Percentiles rank a stretch among this genome's conserved stretches.
Evolutionary conservation across 2,888 invertebrate species (phyloP).

Genomic region (Scaeva pyrastri): DNA sequence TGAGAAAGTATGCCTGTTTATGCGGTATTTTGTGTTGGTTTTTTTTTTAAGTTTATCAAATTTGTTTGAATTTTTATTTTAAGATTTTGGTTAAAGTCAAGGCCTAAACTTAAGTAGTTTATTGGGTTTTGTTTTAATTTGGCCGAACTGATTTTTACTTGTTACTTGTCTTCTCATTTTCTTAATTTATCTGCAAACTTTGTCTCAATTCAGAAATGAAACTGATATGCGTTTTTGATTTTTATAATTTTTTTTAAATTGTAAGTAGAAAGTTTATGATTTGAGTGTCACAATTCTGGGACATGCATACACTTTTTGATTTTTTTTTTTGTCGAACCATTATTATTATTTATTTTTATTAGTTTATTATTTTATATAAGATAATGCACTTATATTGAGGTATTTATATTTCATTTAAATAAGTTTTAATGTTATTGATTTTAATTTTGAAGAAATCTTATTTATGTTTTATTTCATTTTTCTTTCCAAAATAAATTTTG

Average conservation of each 20-base stretch:
- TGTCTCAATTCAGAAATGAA: slow-evolving; percentile 32
- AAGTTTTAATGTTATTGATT: slow-evolving; percentile 69
- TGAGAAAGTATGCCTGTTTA: slow-evolving; percentile 27
- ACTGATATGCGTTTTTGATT: slow-evolving; percentile 69
- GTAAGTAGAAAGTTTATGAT: slow-evolving; percentile 30
- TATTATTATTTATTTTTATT: slow-evolving; percentile 37
- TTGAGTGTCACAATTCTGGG: slow-evolving; percentile 41
- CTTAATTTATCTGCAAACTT: slow-evolving; percentile 19
- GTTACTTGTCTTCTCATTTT: slow-evolving; percentile 15
- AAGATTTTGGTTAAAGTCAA: not conserved
- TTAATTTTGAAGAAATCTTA: slow-evolving; percentile 51
- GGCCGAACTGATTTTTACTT: slow-evolving; percentile 23
- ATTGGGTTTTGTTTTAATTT: slow-evolving; percentile 4
- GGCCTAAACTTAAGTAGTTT: slow-evolving; percentile 31
- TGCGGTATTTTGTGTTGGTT: slow-evolving; percentile 10
- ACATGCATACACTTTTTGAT: slow-evolving; percentile 36
- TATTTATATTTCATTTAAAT: slow-evolving; percentile 79
- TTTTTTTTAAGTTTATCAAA: slow-evolving; percentile 19
- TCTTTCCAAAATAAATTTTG: slow-evolving; percentile 61
- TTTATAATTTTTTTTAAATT: slow-evolving; percentile 15
- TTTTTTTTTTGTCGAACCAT: slow-evolving; percentile 42
- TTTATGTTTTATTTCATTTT: slow-evolving; percentile 36
- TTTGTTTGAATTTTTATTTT: slow-evolving; percentile 37
- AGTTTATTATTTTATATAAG: slow-evolving; percentile 77
- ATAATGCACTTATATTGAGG: slow-evolving; percentile 81